Evolutionary conservation across 2,113 vertebrate genomes (phyloP), one percentile per base, ranked within the genome.

Genomic region (Casuarius casuarius): DNA sequence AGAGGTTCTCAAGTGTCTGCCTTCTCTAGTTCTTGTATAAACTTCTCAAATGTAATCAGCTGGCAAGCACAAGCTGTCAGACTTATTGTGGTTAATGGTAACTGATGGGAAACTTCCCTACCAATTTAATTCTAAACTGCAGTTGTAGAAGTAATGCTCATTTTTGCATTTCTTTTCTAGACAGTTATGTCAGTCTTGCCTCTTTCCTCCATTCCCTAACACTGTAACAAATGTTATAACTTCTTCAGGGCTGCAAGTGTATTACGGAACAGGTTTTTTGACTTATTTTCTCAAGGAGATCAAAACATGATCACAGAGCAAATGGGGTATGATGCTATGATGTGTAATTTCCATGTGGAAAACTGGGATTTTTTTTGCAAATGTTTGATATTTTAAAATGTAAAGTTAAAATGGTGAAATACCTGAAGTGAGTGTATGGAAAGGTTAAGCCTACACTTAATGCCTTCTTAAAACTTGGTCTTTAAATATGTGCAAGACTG

Each of bases 41-140:
- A 81, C 77, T 56, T 54, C 21, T 91, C 73, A 31, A 10, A 70
- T 3, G 17, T 35, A 42, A 81, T 38, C 89, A 81, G 38, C 46
- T 68, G 71, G 19, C 51, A 85, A 63, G 68, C 23, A 73, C 28
- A 48, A 66, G 38, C 78, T 88, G 77, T 80, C 81, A 88, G 82
- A 59, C 46, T 23, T 49, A 4, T 15, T 90, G 93, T 96, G 95
- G 95, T 95, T 87, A 40, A 96, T 91, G 96, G 97, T 97, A 97
- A 95, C 97, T 95, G 74, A 95, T 96, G 14, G 95, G 94, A 94
- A 97, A 42, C 42, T 92, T 94, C 87, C 78, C 80, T 91, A 56
- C 49, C 58, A 28, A 51, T 90, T 74, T 42, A 48, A 68, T 92
- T 71, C 92, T 79, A 19, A 86, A 12, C 51, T 67, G 71, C 74